Evolutionary conservation across 2,888 invertebrate species (phyloP).

Genomic region (Argynnis bischoffii): DNA sequence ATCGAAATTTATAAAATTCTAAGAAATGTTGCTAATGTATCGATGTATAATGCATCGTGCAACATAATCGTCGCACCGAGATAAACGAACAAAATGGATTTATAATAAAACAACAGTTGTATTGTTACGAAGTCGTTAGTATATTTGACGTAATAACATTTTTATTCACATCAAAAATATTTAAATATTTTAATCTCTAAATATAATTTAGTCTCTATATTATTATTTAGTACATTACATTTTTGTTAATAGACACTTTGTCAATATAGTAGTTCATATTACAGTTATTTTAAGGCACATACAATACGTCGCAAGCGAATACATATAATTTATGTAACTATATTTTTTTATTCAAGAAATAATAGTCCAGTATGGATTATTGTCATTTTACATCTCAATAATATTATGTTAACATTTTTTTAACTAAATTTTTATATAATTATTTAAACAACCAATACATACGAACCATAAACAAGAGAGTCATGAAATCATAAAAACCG

Average conservation of each 20-base stretch:
- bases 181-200: constrained; percentile 43
- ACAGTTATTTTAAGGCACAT: constrained; percentile 30
- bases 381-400: too few relatives aligned
- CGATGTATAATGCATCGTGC: too few relatives aligned
- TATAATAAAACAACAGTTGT: constrained; percentile 28
- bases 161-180: constrained; percentile 60
- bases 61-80: too few relatives aligned
- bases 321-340: not conserved
- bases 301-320: constrained; percentile 17
- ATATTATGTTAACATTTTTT: too few relatives aligned
- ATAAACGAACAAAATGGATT: too few relatives aligned
- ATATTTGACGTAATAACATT: constrained; percentile 63
- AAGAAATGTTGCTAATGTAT: too few relatives aligned
- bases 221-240: constrained; percentile 5
- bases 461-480: constrained; percentile 13
- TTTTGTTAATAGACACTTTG: constrained; percentile 1
- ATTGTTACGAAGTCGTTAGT: constrained; percentile 46
- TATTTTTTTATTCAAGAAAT: not conserved
- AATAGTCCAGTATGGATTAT: too few relatives aligned
- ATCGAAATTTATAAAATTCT: too few relatives aligned
- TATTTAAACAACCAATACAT: too few relatives aligned
- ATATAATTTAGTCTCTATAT: constrained; percentile 43
- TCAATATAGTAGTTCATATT: constrained; percentile 7
- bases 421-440: too few relatives aligned
- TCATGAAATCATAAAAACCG: constrained; percentile 4